phyloP scores from a whole-genome alignment of 2,888 invertebrate genomes.

The Kuschelorhynchus macadamiae region DNA sequence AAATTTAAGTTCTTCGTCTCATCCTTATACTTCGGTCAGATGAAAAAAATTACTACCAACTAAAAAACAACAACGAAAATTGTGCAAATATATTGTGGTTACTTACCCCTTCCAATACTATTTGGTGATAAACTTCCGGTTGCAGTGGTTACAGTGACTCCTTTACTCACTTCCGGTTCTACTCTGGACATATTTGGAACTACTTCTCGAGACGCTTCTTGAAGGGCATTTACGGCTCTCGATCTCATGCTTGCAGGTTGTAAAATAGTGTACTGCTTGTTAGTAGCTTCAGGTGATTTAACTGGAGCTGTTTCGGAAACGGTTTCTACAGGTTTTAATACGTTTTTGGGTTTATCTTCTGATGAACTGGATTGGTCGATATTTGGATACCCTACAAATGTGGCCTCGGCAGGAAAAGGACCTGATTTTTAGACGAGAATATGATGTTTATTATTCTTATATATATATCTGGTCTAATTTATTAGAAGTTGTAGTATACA shows the following conservation, averaged over 20 bases:
- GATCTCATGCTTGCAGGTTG: constrained; percentile 86
- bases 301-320: constrained; percentile 59
- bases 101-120: constrained; percentile 80
- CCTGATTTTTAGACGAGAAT: constrained; percentile 70
- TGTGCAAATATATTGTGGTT: no score
- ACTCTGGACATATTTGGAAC: constrained; percentile 72
- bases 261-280: constrained; percentile 89
- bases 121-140: constrained; percentile 80
- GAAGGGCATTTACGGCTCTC: constrained; percentile 78
- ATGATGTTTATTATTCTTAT: no score
- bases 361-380: constrained; percentile 58
- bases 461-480: no score
- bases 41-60: no score
- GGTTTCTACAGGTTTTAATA: constrained; percentile 66
- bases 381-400: constrained; percentile 81
- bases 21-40: no score
- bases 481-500: no score
- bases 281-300: constrained; percentile 69
- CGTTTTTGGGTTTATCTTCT: constrained; percentile 69
- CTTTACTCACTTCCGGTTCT: constrained; percentile 35
- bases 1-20: no score
- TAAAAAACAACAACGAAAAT: no score
- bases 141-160: constrained; percentile 52
- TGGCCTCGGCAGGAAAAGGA: constrained; percentile 79
- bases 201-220: constrained; percentile 79